Base-by-base conservation (phyloP, 2,888 invertebrate genomes). In the Steinernema hermaphroditum region DNA sequence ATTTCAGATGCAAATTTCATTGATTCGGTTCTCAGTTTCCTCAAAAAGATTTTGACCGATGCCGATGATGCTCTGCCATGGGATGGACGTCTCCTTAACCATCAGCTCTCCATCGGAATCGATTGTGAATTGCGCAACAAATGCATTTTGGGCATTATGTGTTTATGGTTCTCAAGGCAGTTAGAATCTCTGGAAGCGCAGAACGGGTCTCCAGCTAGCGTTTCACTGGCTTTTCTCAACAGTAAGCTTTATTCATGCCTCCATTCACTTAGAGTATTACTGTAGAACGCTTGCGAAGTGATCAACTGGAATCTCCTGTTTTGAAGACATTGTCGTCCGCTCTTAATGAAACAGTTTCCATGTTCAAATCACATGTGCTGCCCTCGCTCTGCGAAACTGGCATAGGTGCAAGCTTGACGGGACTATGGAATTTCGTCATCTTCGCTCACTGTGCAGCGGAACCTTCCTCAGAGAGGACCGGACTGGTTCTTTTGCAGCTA, bases 271-370 rank as follows among this genome's bases (percentile, higher is more conserved):
- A 6, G 19, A 8, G 2, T 14, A 2, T 16, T 54, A 1, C 12
- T 54, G 2, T 27, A 54, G 54, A 27, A 22, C 54, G 54, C 22
- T 54, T 54, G 27, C 22, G 54, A 14, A 22, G 14, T 4, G 54
- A 54, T 16, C 54, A 54, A 22, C 19, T 54, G 54, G 54, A 54
- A 27, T 54, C 54, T 24, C 54, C 54, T 16, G 54, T 54, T 54
- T 16, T 54, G 54, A 54, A 54, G 54, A 54, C 27, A 19, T 54
- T 54, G 54, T 9, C 9, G 2, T 8, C 22, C 4, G n/a, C 19
- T 22, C 19, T 54, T 1, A 24, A 2, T 16, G 54, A 54, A 54
- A 27, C 27, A 6, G 22, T 6, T 2, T 12, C 22, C 24, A 22
- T 27, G 6, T 54, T 54, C 54, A 54, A 54, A 16, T 22, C 54